Evolutionary conservation across 2,888 invertebrate species (phyloP).

Genomic region (Cosmorhoe ocellata): DNA sequence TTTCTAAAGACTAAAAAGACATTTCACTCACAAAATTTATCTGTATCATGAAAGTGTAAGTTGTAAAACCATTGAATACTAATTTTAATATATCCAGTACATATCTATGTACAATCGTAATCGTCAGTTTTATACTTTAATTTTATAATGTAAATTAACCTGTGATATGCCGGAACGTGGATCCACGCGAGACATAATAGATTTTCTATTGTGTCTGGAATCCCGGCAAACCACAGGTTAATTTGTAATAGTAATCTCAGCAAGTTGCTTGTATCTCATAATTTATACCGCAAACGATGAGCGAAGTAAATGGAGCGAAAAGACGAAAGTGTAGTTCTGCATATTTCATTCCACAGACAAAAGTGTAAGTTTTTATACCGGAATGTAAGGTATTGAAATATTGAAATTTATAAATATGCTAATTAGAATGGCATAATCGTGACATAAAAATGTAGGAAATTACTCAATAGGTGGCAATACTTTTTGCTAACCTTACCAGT

Average conservation of each 20-base stretch:
- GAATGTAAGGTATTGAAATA: conserved; percentile 6
- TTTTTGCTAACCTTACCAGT: conserved; percentile 13
- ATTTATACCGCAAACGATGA: conserved; percentile 21
- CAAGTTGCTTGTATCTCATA: conserved; percentile 9
- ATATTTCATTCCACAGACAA: conserved; percentile 13
- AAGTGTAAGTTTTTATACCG: conserved; percentile 4
- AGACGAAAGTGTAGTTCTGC: conserved; percentile 23
- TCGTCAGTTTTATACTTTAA: no score
- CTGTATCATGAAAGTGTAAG: no score
- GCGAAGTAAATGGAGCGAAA: conserved; percentile 23
- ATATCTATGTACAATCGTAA: no score
- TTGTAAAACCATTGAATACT: no score
- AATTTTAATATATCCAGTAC: no score
- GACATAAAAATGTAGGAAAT: conserved; percentile 24
- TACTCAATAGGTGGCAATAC: conserved; percentile 11
- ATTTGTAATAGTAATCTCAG: conserved; percentile 13
- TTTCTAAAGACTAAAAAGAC: no score
- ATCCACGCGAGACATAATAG: no score
- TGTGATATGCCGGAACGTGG: no score
- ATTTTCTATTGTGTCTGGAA: no score
- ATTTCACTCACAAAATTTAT: no score
- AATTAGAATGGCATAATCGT: conserved; percentile 19
- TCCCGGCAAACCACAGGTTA: no score
- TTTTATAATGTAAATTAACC: no score
- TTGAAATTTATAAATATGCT: conserved; percentile 14